These are phyloP conservation scores for Nycticryphes semicollaris DNA, from an alignment of 2,113 vertebrate species.

Conservation along the genomic window DNA sequence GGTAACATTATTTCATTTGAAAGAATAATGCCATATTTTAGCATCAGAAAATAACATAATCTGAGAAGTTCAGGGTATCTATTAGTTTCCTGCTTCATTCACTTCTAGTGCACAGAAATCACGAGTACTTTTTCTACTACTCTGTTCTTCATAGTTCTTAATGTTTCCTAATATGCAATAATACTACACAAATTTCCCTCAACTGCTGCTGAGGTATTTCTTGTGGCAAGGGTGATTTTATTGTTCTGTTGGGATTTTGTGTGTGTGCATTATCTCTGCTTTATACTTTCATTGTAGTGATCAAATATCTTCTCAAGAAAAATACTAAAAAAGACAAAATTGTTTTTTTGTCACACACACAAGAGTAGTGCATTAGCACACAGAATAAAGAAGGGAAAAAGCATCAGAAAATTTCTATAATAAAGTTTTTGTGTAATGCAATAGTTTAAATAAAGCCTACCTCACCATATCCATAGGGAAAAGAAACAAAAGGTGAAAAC, in stretches of 20 bases:
- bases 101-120: neutral
- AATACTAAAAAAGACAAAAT: neutral
- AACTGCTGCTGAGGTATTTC: neutral
- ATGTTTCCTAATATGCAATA: neutral
- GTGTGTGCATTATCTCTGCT: neutral
- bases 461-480: neutral
- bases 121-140: neutral
- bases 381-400: neutral
- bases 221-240: neutral
- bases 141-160: neutral
- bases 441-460: neutral
- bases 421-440: neutral
- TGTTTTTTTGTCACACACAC: fast-evolving
- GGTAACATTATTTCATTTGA: neutral
- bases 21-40: neutral
- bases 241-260: neutral
- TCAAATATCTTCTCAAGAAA: neutral
- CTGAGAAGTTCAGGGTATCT: neutral
- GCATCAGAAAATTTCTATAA: neutral
- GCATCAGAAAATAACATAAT: neutral
- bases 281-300: neutral
- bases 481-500: neutral
- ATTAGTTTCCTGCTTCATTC: neutral
- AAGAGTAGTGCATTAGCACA: neutral
- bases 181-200: neutral